Conservation (phyloP, 2,888 invertebrate genomes). For the Dysmachus trigonus region DNA sequence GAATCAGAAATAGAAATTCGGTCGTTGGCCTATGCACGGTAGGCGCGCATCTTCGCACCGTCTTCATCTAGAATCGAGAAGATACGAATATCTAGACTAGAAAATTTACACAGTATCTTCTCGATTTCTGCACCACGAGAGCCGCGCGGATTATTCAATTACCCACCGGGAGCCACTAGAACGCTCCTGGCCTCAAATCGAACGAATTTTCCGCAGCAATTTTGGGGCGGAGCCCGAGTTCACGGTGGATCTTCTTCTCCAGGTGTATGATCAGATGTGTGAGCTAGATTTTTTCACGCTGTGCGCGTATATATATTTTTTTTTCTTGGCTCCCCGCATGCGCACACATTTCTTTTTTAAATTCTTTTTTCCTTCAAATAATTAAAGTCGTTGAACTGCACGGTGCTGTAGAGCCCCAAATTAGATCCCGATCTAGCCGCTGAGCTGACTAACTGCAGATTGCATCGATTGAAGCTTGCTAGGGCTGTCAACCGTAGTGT, state of each 20-base stretch:
- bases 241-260: neutral
- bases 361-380: neutral
- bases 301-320: neutral
- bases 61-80: neutral
- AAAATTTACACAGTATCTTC: neutral
- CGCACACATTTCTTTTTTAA: neutral
- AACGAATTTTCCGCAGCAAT: neutral
- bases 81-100: neutral
- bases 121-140: neutral
- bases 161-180: neutral
- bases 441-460: neutral
- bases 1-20: neutral
- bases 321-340: neutral
- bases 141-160: neutral
- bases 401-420: neutral
- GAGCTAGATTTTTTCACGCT: neutral
- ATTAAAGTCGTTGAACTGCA: neutral
- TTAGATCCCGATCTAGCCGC: neutral
- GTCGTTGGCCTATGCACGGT: neutral
- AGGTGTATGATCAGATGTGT: neutral
- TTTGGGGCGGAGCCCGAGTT: neutral
- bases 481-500: neutral
- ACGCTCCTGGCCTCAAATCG: neutral
- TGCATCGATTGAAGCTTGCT: neutral
- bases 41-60: neutral